Conservation (phyloP, 2,888 invertebrate genomes). For the Melinaea menophilus region DNA sequence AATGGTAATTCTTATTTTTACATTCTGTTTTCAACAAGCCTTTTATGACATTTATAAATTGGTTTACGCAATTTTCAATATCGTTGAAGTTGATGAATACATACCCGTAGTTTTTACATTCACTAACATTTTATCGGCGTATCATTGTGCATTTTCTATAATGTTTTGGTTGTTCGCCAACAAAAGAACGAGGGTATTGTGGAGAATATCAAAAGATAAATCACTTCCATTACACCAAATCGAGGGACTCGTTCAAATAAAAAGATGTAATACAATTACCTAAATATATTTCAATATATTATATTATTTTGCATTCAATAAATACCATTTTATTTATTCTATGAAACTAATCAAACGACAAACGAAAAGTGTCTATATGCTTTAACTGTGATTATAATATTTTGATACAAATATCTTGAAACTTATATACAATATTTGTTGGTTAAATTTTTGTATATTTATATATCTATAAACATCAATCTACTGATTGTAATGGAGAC, state of each 20-base stretch:
- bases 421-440: not conserved
- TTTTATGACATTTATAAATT: constrained; percentile 52
- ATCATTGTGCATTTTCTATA: constrained; percentile 58
- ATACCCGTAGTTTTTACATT: constrained; percentile 31
- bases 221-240: constrained; percentile 6
- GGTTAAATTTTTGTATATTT: not conserved
- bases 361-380: not conserved
- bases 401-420: not conserved
- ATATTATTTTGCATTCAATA: not conserved
- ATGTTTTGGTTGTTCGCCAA: constrained; percentile 68
- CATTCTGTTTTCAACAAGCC: constrained; percentile 60
- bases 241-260: not conserved
- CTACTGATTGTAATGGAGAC: constrained; percentile 3
- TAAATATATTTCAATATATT: not conserved
- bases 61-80: constrained; percentile 35
- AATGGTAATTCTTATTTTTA: constrained; percentile 55
- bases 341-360: not conserved
- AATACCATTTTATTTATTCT: not conserved
- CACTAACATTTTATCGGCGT: constrained; percentile 42
- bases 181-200: constrained; percentile 53
- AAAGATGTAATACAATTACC: not conserved
- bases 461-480: not conserved
- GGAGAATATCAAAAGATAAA: constrained; percentile 37
- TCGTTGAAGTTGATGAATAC: constrained; percentile 26
- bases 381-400: not conserved